Evolutionary conservation across 2,113 vertebrate species (phyloP), one percentile per base, ranked within the genome.

Genomic region (Coracopsis vasa): DNA sequence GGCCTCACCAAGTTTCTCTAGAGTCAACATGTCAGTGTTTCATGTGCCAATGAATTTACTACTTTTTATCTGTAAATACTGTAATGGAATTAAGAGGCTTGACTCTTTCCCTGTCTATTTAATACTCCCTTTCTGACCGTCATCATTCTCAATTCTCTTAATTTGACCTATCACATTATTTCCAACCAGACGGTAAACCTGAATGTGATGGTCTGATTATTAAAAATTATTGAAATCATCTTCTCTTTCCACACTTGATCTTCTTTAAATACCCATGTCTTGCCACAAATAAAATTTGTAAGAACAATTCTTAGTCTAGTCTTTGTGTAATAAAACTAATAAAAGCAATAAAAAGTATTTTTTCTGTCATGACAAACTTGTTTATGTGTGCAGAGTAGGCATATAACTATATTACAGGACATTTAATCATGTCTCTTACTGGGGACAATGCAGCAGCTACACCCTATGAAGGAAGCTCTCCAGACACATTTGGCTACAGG

Each of bases 211-310:
- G 71, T 82, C 72, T 66, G 66, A 69, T 92, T 93, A 94, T 84
- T 82, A 65, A 96, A 97, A 95, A 83, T 78, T 90, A 91, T n/a
- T 95, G 58, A 96, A 96, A 96, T 80, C 4, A n/a, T 47, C 53
- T 90, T 90, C 51, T 67, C 28, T 86, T 86, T 96, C 72, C 56
- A 86, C 39, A 48, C 56, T 72, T 91, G 37, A 65, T 86, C 70
- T 90, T 86, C 42, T 81, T 79, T 73, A 94, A 96, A 91, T 89
- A 94, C 19, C 42, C 80, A 78, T 13, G 11, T 72, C 65, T 80
- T 1, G 0, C 31, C 61, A 91, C 24, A 92, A 92, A 95, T 65
- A 83, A 78, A 86, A 89, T 60, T 74, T 64, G 17, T 86, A 84
- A 81, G 33, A 96, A 37, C 53, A 93, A 71, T 27, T 81, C 35